Percentiles rank a stretch among this genome's conserved stretches.
Evolutionary conservation across 2,888 invertebrate species (phyloP).

Genomic region (Drosophila affinis): DNA sequence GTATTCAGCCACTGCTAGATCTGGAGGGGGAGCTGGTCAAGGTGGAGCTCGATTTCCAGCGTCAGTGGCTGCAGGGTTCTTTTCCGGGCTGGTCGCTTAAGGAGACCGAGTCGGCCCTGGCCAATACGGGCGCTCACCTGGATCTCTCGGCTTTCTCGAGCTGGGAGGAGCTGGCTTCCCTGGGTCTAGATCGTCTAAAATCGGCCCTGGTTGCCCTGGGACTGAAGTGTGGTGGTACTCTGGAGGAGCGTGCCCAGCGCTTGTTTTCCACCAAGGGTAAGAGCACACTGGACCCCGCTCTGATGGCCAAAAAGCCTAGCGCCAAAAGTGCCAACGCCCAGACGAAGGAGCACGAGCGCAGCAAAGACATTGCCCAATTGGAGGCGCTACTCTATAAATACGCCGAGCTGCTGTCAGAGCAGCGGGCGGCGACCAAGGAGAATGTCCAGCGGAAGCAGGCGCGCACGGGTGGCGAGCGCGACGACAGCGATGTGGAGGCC

Average conservation of each 20-base stretch:
- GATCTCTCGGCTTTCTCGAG: conserved; percentile 99
- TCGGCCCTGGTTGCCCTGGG: conserved; percentile 98
- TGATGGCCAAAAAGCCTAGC: conserved; percentile 94
- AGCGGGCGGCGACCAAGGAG: conserved; percentile 96
- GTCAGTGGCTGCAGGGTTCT: conserved; percentile 93
- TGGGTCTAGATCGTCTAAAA: conserved; percentile 98
- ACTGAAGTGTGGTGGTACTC: conserved; percentile 98
- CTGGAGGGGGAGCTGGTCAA: conserved; percentile 91
- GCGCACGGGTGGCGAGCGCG: conserved; percentile 95
- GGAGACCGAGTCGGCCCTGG: conserved; percentile 96
- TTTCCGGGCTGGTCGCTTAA: conserved; percentile 99
- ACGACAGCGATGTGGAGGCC: conserved; percentile 95
- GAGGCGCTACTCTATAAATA: conserved; percentile 96
- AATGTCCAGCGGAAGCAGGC: conserved; percentile 99
- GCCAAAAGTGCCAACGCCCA: conserved; percentile 85
- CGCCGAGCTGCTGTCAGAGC: conserved; percentile 92
- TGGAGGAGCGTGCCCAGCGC: conserved; percentile 98
- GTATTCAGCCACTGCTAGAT: conserved; percentile 94
- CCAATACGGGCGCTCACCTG: conserved; percentile 97
- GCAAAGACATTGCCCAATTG: conserved; percentile 93
- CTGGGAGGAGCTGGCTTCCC: conserved; percentile 97
- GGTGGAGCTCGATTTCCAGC: conserved; percentile 91
- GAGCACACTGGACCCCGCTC: conserved; percentile 94
- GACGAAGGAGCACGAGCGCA: conserved; percentile 87
- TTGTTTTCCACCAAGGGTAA: conserved; percentile 98